Base-by-base conservation (phyloP, 1,140 invertebrate genomes). In the Eupeodes corollae region DNA sequence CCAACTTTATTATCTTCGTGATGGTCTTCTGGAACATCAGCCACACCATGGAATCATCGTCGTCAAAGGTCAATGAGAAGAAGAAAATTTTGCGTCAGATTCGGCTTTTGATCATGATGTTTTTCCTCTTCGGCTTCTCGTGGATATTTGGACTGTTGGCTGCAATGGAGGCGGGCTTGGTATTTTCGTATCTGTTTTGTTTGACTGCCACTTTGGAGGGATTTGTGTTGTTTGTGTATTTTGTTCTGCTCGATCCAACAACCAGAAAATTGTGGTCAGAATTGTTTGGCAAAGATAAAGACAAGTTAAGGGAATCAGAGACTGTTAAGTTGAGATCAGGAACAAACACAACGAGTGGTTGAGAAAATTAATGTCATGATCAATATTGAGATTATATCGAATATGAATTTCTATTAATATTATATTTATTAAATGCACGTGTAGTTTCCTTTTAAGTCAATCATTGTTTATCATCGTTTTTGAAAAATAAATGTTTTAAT, bases 181-280 rank as follows among this genome's bases (percentile, higher is more conserved):
- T 75, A 9, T 77, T 78, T 54, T 72, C 72, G 0, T 79, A 79
- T 54, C 52, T 82, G 5, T 81, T 80, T 56, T 79, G 77, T 58
- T 59, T 79, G 11, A 76, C 75, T 3, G 75, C 76, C 14, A 76
- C 79, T 3, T 51, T 79, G 30, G 79, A 82, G 59, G 79, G 79
- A 3, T 79, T 80, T 55, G 70, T 80, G 5, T 64, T 80, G 18
- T 81, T 82, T 54, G 52, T 80, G 12, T 79, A 79, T 56, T 82
- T 79, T 59, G 72, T 81, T 11, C 60, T 80, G 14, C 72, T 78
- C 52, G 77, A 80, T 56, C 68, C 74, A 3, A 66, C 64, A 8
- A 77, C 77, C 6, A 67, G 77, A 41, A 56, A 64, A 37, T 56
- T 75, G 21, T 80, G 77, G 78, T 26, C 3, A 5, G 3, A 26